Evolutionary conservation across 2,797 vertebrate genomes (phyloP), one percentile per base, ranked within the genome.

Genomic region (Cossypha caffra): DNA sequence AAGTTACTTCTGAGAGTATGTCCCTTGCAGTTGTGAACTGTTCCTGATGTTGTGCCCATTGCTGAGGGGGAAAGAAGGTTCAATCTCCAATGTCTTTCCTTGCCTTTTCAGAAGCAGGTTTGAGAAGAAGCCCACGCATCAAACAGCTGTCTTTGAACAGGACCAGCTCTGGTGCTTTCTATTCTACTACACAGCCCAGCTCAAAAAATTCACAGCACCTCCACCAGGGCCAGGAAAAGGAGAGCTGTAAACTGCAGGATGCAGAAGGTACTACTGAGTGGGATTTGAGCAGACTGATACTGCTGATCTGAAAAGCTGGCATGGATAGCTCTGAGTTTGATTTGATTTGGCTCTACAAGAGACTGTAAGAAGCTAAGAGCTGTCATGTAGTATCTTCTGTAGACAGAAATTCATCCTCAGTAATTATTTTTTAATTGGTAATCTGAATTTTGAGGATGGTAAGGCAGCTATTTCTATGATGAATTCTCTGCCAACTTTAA

Each of bases 71-170:
- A 54, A 61, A 26, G 54, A 67, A 76, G 14, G 21, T 81, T 92
- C 64, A 57, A 7, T 74, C 35, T 81, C 35, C 37, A 21, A 33
- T 68, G 21, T 77, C 82, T 61, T 93, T 93, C 80, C 61, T 93
- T 92, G 9, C 78, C 58, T 96, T 93, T 96, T 31, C 63, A 98
- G 98, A 97, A 58, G 58, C 94, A 98, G 98, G 98, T 77, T 93
- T 99, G 66, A 98, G 99, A 91, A 98, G 99, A 94, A 99, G 99
- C 81, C 99, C 99, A 48, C 98, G 99, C 81, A 98, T 99, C 95
- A 99, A 99, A 97, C 98, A 98, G 15, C 94, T 98, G 37, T 86
- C 90, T 37, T 59, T 99, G 31, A 97, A 97, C 16, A 98, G 98
- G 90, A 98, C 98, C 68, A 94, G 98, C 93, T 99, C 99, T 14